These are phyloP conservation scores for Salminus brasiliensis DNA, from an alignment of 2,113 vertebrate species.

Conservation along the genomic window DNA sequence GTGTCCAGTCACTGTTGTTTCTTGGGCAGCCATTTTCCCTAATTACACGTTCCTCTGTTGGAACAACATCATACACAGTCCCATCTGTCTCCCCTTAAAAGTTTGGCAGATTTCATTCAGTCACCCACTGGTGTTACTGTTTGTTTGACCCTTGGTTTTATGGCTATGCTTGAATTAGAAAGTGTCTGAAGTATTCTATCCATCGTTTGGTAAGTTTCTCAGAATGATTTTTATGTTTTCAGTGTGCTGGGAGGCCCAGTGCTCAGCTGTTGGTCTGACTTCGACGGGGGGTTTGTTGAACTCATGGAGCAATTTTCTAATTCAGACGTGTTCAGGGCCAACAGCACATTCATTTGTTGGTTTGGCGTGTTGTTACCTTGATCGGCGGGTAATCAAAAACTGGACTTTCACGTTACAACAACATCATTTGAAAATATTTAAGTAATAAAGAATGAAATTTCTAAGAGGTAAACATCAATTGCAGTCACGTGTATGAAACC, in stretches of 20 bases:
- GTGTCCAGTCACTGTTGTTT: slow-evolving; percentile 33
- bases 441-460: slow-evolving; percentile 30
- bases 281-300: slow-evolving; percentile 5
- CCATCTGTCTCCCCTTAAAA: slow-evolving; percentile 50
- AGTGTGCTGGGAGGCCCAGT: background rate
- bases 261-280: slow-evolving; percentile 3
- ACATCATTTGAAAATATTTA: slow-evolving; percentile 37
- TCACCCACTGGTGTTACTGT: slow-evolving; percentile 47
- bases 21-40: slow-evolving; percentile 35
- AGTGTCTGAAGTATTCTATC: slow-evolving; percentile 22
- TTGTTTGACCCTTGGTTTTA: slow-evolving; percentile 53
- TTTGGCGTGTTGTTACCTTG: slow-evolving; percentile 1
- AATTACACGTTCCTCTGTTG: slow-evolving; percentile 48
- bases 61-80: slow-evolving; percentile 28
- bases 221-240: background rate
- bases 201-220: slow-evolving; percentile 21
- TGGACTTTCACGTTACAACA: slow-evolving; percentile 1
- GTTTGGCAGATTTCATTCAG: slow-evolving; percentile 38
- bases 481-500: slow-evolving; percentile 20
- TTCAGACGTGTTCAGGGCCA: background rate
- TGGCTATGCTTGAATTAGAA: slow-evolving; percentile 49
- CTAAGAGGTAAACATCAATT: slow-evolving; percentile 28
- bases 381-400: slow-evolving; percentile 17
- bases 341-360: slow-evolving; percentile 14
- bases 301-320: slow-evolving; percentile 7